These are phyloP conservation scores for Synanceia verrucosa DNA, from an alignment of 2,797 vertebrate species.

Conservation along the genomic window DNA sequence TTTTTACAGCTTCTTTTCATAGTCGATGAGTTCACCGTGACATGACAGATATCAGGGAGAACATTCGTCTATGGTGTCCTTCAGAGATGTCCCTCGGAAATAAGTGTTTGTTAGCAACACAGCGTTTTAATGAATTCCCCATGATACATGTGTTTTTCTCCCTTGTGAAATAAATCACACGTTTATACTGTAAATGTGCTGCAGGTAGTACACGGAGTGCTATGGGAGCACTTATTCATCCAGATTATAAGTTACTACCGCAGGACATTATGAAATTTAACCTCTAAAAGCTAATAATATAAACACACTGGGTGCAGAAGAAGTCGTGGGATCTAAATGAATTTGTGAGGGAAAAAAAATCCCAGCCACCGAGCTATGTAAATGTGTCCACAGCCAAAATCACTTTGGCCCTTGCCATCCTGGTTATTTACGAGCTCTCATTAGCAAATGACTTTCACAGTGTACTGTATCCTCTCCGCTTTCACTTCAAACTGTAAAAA, in stretches of 20 bases:
- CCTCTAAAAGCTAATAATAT: constrained; percentile 53
- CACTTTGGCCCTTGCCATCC: constrained; percentile 52
- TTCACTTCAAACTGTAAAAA: constrained; percentile 50
- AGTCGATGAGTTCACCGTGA: constrained; percentile 29
- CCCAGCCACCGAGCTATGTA: constrained; percentile 54
- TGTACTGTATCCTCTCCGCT: constrained; percentile 47
- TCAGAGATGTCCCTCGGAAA: constrained; percentile 53
- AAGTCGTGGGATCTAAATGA: constrained; percentile 45
- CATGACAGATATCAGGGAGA: constrained; percentile 62
- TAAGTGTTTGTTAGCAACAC: constrained; percentile 22
- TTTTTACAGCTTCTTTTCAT: constrained; percentile 65
- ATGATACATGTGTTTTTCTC: constrained; percentile 14
- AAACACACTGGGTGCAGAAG: constrained; percentile 41
- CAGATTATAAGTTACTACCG: constrained; percentile 47
- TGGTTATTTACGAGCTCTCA: constrained; percentile 77
- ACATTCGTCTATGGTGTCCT: constrained; percentile 51
- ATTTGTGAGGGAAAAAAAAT: constrained; percentile 22
- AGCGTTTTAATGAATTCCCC: constrained; percentile 33
- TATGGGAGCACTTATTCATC: constrained; percentile 56
- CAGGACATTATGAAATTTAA: constrained; percentile 55
- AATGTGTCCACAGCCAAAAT: constrained; percentile 69
- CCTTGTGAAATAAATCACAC: constrained; percentile 51
- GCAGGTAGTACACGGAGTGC: constrained; percentile 26
- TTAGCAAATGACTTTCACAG: constrained; percentile 78
- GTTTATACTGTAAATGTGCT: constrained; percentile 28